Evolutionary conservation across 2,888 invertebrate genomes (phyloP), one percentile per base, ranked within the genome.

Genomic region (Tanaodytes sp.): DNA sequence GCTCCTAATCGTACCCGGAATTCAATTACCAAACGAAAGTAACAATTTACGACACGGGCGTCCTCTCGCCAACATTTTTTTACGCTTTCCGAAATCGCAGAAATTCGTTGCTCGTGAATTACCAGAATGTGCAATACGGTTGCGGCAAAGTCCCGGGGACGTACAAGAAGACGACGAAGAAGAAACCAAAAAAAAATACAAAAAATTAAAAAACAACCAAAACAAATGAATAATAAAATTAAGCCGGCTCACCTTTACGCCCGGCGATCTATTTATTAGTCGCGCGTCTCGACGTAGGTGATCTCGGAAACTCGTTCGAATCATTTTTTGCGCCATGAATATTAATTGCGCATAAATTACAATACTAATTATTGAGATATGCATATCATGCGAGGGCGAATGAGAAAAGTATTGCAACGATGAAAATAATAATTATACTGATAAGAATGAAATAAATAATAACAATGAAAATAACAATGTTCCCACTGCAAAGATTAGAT

Each of bases 321-420:
- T n/a, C n/a, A n/a, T n/a, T 62, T 62, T 67, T 51, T 46, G 43
- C 20, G 27, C 8, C 39, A 61, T 61, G 62, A 67, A 57, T 62
- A 57, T 62, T 62, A 57, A 67, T 51, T 19, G 42, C 36, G 55
- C 61, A 57, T 67, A 57, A 23, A 67, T 67, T 67, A 67, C 39
- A 67, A 80, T 70, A 62, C 54, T 70, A 70, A 61, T 55, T 62
- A 66, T 54, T 39, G 55, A 63, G 67, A 71, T 67, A 71, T 71
- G 71, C 45, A 67, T 67, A 71, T 71, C 20, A 52, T 3, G 16
- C n/a, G n/a, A n/a, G n/a, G n/a, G 16, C 15, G 49, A 23, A n/a
- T 43, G 43, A 64, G 61, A 61, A 65, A 55, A 46, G 51, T 42
- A 43, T 19, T 49, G 42, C n/a, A 65, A 68, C 71, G 65, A 58